These are phyloP conservation scores for Synanthedon vespiformis DNA, from an alignment of 2,888 invertebrate genomes.

Conservation along the genomic window DNA sequence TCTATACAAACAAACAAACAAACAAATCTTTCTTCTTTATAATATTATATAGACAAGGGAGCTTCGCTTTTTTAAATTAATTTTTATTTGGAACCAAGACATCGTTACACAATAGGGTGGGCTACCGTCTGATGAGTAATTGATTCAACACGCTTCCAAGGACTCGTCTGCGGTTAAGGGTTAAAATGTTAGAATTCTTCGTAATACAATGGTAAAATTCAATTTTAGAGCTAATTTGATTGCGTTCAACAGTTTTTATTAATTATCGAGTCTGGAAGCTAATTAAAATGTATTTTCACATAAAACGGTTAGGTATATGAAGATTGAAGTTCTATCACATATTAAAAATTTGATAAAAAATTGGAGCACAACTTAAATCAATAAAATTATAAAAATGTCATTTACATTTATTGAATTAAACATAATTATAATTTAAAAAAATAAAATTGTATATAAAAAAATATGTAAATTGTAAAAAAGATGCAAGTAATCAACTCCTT, in stretches of 20 bases:
- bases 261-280: constrained; percentile 10
- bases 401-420: background rate
- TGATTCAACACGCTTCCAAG: constrained; percentile 46
- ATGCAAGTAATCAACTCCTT: constrained; percentile 44
- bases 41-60: too few relatives aligned
- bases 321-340: too few relatives aligned
- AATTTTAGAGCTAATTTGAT: constrained; percentile 28
- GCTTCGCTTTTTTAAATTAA: constrained; percentile 14
- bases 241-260: constrained; percentile 10
- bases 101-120: constrained; percentile 23
- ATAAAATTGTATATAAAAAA: background rate
- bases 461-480: constrained; percentile 7
- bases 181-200: constrained; percentile 28
- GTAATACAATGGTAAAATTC: constrained; percentile 25
- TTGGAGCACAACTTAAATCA: too few relatives aligned
- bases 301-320: too few relatives aligned
- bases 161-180: constrained; percentile 20
- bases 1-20: too few relatives aligned
- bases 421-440: background rate
- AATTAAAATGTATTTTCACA: constrained; percentile 12
- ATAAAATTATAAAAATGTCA: too few relatives aligned
- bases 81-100: constrained; percentile 28
- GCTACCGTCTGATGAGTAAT: constrained; percentile 23
- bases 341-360: too few relatives aligned
- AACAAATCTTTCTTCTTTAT: too few relatives aligned